phyloP scores from a whole-genome alignment of 2,888 invertebrate species.

The Clunio marinus region DNA sequence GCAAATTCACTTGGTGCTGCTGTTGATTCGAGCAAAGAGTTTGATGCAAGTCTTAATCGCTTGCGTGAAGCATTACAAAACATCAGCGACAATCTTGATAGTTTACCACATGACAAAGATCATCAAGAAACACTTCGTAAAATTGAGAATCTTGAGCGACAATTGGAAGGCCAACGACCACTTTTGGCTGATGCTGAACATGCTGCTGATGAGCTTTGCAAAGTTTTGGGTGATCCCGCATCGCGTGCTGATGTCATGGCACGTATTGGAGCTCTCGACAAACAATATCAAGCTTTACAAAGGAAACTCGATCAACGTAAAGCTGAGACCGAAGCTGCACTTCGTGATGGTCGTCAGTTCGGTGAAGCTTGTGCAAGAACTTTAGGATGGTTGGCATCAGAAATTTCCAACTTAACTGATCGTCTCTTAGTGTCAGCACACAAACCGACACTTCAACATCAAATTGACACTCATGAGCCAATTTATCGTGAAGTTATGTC shows the following conservation, averaged over 20 bases:
- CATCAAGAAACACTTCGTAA: conserved; percentile 83
- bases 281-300: conserved; percentile 82
- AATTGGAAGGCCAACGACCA: conserved; percentile 83
- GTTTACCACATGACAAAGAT: conserved; percentile 72
- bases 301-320: conserved; percentile 85
- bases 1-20: conserved; percentile 85
- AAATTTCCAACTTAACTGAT: conserved; percentile 69
- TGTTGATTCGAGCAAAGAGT: conserved; percentile 87
- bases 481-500: conserved; percentile 83
- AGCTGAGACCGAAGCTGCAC: conserved; percentile 82
- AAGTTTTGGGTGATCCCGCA: conserved; percentile 83
- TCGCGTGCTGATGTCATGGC: conserved; percentile 86
- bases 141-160: conserved; percentile 80
- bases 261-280: conserved; percentile 78
- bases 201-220: conserved; percentile 83
- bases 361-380: conserved; percentile 84
- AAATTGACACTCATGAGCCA: conserved; percentile 84
- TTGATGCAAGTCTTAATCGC: conserved; percentile 80
- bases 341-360: conserved; percentile 84
- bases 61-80: conserved; percentile 81
- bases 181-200: conserved; percentile 81
- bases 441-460: conserved; percentile 73
- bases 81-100: conserved; percentile 82
- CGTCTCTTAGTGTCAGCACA: conserved; percentile 84
- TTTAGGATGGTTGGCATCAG: conserved; percentile 82